A percentile compares a stretch with the other conserved stretches of the same genome.
These are phyloP conservation scores for Argyra leucocephala DNA, from an alignment of 2,888 invertebrate genomes.

Conservation along the genomic window DNA sequence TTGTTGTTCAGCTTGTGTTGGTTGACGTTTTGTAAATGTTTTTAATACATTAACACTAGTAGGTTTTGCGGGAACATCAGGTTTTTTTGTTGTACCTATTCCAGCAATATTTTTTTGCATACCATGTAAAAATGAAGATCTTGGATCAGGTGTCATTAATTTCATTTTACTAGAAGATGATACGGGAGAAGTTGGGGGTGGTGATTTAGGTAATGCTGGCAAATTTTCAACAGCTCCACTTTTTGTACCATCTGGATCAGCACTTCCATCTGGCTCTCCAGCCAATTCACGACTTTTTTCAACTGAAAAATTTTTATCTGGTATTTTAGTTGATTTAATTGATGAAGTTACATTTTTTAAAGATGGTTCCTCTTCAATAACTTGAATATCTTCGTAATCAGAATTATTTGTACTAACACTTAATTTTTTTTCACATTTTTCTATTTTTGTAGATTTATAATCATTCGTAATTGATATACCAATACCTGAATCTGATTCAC, in stretches of 20 bases:
- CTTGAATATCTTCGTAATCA: slow-evolving; percentile 43
- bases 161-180: background rate
- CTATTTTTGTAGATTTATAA: slow-evolving; percentile 31
- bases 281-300: slow-evolving; percentile 66
- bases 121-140: slow-evolving; percentile 65
- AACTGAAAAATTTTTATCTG: background rate
- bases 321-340: slow-evolving; percentile 47
- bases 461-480: slow-evolving; percentile 42
- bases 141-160: slow-evolving; percentile 37
- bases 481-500: slow-evolving; percentile 43
- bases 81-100: slow-evolving; percentile 45
- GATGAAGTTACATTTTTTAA: slow-evolving; percentile 21
- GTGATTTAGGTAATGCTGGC: slow-evolving; percentile 60
- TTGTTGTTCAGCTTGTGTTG: slow-evolving; percentile 43
- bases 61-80: slow-evolving; percentile 65
- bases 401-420: slow-evolving; percentile 40
- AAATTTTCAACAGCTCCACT: slow-evolving; percentile 55
- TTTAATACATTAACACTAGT: slow-evolving; percentile 48
- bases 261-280: slow-evolving; percentile 79
- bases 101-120: slow-evolving; percentile 44
- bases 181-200: slow-evolving; percentile 47
- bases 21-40: slow-evolving; percentile 47
- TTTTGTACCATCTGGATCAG: slow-evolving; percentile 61
- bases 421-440: slow-evolving; percentile 35
- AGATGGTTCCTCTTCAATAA: slow-evolving; percentile 28